phyloP scores from a whole-genome alignment of 1,140 invertebrate species.

The Drosophila hydei region DNA sequence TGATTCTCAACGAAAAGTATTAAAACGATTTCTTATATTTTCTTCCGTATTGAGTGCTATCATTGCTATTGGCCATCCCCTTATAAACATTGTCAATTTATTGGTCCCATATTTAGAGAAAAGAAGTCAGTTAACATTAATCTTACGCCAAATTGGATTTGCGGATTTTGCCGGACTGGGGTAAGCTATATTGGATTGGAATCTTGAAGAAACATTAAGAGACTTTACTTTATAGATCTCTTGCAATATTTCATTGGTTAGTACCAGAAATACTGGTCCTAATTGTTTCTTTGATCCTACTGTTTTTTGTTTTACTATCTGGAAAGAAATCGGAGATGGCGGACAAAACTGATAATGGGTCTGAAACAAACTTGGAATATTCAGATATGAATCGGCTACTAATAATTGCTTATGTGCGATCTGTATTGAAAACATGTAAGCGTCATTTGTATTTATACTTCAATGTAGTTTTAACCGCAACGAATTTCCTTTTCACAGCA shows the following conservation, averaged over 20 bases:
- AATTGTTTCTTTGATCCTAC: slow-evolving; percentile 84
- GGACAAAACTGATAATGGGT: slow-evolving; percentile 67
- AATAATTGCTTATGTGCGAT: slow-evolving; percentile 57
- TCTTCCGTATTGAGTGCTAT: slow-evolving; percentile 22
- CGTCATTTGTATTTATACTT: background rate
- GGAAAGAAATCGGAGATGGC: slow-evolving; percentile 48
- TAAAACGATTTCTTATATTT: slow-evolving; percentile 35
- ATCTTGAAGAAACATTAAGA: background rate
- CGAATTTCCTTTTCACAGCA: slow-evolving; percentile 84
- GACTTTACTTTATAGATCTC: slow-evolving; percentile 11
- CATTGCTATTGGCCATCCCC: slow-evolving; percentile 28
- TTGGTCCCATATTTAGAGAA: slow-evolving; percentile 8
- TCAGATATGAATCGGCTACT: slow-evolving; percentile 49
- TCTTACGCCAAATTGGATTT: slow-evolving; percentile 56
- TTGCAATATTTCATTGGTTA: slow-evolving; percentile 83
- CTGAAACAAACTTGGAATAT: slow-evolving; percentile 52
- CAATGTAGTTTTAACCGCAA: background rate
- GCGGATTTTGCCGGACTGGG: slow-evolving; percentile 34
- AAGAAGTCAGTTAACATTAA: background rate
- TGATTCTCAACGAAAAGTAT: background rate
- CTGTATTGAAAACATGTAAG: slow-evolving; percentile 57
- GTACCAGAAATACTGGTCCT: slow-evolving; percentile 87
- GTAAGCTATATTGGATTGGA: slow-evolving; percentile 18
- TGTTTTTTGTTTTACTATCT: slow-evolving; percentile 69
- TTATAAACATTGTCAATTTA: slow-evolving; percentile 34